Evolutionary conservation across 2,113 vertebrate species (phyloP).

Genomic region (Cynopterus brachyotis): DNA sequence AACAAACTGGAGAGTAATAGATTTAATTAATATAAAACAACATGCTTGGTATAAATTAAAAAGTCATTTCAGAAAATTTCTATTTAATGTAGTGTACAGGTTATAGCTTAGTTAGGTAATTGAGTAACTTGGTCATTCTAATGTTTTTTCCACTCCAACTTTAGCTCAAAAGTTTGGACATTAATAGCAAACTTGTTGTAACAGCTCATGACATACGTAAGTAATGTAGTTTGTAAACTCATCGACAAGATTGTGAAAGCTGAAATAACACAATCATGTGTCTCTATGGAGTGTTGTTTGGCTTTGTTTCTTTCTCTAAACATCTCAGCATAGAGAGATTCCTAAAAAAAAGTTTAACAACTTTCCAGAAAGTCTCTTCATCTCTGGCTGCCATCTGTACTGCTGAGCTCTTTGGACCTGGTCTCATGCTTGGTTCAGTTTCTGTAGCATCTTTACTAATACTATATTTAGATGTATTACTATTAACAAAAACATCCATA

Average conservation of each 20-base stretch:
- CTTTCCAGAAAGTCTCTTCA: background rate
- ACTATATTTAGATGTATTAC: background rate
- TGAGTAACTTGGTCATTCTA: background rate
- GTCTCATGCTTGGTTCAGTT: background rate
- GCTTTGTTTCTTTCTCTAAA: background rate
- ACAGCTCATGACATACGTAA: background rate
- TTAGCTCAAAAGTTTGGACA: background rate
- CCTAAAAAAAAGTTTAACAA: background rate
- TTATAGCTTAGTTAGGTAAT: background rate
- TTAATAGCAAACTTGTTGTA: background rate
- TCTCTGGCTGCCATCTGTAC: background rate
- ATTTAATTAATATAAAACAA: slow-evolving; percentile 13
- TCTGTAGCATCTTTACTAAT: background rate
- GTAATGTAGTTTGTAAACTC: background rate
- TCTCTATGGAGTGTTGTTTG: background rate
- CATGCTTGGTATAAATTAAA: background rate
- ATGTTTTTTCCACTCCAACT: background rate
- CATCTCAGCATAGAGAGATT: background rate
- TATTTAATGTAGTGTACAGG: background rate
- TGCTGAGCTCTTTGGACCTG: background rate
- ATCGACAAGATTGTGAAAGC: background rate
- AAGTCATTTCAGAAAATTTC: background rate
- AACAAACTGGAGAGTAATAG: background rate
- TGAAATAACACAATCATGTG: background rate
- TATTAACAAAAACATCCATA: background rate